These are phyloP conservation scores for Euura saliciscinereae DNA, from an alignment of 1,140 invertebrate genomes.

Conservation along the genomic window DNA sequence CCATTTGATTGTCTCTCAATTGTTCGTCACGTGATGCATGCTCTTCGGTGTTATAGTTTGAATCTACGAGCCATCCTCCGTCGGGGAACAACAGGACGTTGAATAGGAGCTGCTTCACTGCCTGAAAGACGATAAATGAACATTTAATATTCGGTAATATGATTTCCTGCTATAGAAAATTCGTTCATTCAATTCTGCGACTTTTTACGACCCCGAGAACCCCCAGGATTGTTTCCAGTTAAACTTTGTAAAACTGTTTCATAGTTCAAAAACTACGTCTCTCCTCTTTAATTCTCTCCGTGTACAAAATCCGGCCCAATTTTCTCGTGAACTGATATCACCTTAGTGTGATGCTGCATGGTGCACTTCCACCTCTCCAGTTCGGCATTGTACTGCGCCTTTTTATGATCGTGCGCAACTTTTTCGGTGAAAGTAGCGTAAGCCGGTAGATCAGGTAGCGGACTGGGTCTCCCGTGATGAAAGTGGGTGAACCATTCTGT, in stretches of 20 bases:
- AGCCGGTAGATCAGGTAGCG: constrained; percentile 62
- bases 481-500: constrained; percentile 87
- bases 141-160: neutral
- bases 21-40: constrained; percentile 53
- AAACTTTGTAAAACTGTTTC: no score
- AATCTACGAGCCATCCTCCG: constrained; percentile 87
- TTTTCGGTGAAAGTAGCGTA: constrained; percentile 84
- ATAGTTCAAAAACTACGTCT: no score
- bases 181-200: no score
- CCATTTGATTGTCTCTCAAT: constrained; percentile 70
- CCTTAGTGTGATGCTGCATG: constrained; percentile 69
- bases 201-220: no score
- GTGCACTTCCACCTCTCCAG: constrained; percentile 77
- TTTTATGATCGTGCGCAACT: constrained; percentile 83
- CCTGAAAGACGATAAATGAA: constrained; percentile 54
- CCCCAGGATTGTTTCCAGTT: no score
- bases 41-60: constrained; percentile 56
- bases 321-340: constrained; percentile 29
- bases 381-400: constrained; percentile 78
- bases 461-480: constrained; percentile 78
- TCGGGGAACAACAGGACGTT: constrained; percentile 90
- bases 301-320: no score
- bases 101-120: constrained; percentile 79
- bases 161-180: neutral
- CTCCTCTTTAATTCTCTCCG: no score